These are phyloP conservation scores for Melipona beecheii DNA, from an alignment of 2,888 invertebrate genomes.

Conservation along the genomic window DNA sequence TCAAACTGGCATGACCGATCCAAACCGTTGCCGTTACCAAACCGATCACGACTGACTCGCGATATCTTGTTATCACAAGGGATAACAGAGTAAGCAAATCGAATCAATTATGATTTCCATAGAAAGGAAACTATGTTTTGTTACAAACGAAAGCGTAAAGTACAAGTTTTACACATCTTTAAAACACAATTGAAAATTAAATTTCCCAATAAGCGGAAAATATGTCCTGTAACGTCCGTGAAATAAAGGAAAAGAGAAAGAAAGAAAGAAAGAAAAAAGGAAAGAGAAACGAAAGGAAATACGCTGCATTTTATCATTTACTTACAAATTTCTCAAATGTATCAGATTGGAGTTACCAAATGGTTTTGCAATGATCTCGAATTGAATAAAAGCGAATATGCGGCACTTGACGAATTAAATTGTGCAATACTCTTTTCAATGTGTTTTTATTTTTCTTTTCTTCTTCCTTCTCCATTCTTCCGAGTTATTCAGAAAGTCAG, in stretches of 20 bases:
- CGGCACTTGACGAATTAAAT: too few relatives aligned
- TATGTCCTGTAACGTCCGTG: constrained; percentile 11
- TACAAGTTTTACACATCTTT: constrained; percentile 19
- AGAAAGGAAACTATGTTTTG: constrained; percentile 15
- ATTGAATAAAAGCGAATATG: not conserved
- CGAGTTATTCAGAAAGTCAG: not conserved
- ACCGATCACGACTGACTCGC: not conserved
- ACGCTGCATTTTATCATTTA: not conserved
- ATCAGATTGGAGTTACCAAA: not conserved
- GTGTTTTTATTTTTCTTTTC: not conserved
- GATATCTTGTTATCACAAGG: too few relatives aligned
- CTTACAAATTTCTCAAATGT: not conserved
- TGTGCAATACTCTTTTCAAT: not conserved
- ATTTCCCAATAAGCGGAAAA: not conserved
- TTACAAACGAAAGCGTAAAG: constrained; percentile 24
- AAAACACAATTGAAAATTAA: constrained; percentile 8
- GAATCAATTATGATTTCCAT: not conserved
- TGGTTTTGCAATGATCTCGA: not conserved
- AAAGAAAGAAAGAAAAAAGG: not conserved
- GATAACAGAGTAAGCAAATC: not conserved
- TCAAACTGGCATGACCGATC: not conserved
- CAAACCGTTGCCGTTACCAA: too few relatives aligned
- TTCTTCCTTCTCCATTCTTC: not conserved
- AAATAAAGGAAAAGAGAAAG: not conserved
- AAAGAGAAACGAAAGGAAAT: not conserved